A percentile compares a stretch with the other conserved stretches of the same genome.
These are phyloP conservation scores for Pristionchus fissidentatus DNA, from an alignment of 2,888 invertebrate genomes.

Conservation along the genomic window DNA sequence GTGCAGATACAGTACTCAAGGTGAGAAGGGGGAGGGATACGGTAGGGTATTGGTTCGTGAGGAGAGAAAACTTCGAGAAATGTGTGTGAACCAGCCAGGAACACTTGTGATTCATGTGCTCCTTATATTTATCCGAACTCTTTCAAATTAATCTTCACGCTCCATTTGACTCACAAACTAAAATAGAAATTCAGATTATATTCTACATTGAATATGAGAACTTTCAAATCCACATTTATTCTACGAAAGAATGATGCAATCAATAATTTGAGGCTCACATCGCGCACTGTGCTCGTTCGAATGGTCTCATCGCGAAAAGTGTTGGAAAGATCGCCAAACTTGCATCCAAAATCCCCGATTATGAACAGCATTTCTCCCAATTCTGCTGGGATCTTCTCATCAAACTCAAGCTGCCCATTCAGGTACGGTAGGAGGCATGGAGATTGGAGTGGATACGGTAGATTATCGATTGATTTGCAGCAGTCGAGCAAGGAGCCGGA, in stretches of 20 bases:
- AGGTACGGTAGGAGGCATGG: slow-evolving; percentile 48
- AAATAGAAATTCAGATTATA: no score
- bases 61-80: no score
- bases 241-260: no score
- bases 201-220: no score
- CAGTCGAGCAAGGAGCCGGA: slow-evolving; percentile 48
- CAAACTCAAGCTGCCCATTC: slow-evolving; percentile 67
- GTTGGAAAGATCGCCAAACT: slow-evolving; percentile 69
- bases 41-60: neutral
- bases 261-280: slow-evolving; percentile 62
- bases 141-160: no score
- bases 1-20: slow-evolving; percentile 71
- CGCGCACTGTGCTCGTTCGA: slow-evolving; percentile 69
- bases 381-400: slow-evolving; percentile 75
- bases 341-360: slow-evolving; percentile 68
- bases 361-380: slow-evolving; percentile 71
- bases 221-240: no score
- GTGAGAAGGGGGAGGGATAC: slow-evolving; percentile 18
- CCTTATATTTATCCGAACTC: no score
- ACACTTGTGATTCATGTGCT: no score
- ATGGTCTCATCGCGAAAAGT: slow-evolving; percentile 71
- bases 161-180: no score
- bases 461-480: slow-evolving; percentile 46
- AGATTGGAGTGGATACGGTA: neutral
- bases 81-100: no score